Evolutionary conservation across 2,797 vertebrate genomes (phyloP), one percentile per base, ranked within the genome.

Genomic region (Mormyrus hasselquistii): DNA sequence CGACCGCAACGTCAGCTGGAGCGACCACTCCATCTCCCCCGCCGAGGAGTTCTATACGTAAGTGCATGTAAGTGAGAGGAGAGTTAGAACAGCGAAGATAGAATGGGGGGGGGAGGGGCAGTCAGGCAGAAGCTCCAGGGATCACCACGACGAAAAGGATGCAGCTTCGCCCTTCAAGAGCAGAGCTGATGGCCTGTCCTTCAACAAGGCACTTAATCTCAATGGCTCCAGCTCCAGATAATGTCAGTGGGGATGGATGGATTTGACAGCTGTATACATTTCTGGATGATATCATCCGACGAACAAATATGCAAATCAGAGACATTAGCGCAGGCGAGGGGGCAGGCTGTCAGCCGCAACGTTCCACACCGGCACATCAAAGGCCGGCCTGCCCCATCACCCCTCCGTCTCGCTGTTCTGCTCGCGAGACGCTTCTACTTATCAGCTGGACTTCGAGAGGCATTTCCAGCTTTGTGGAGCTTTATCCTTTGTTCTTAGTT

Each of bases 31-130:
- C 91, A 97, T 92, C 4, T 99, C 99, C 0, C 98, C 99, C 0
- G 98, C 98, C 4, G 97, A 99, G 95, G 99, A 99, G 95, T 99
- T 99, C 96, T 99, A 99, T 96, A 97, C 94, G 99, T 99, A 97
- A 98, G 99, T 97, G 95, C 95, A 94, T 95, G 96, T 96, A 96
- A 96, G 96, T 96, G 94, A 92, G 93, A 83, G 76, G 87, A 62
- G 38, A 22, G 73, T 87, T 41, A 69, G 88, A 44, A 52, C 50
- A 88, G 25, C 0, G 25, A 34, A 29, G 62, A 34, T 34, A 25
- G 59, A n/a, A 59, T 59, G 16, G 86, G 62, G 59, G 59, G 91
- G 55, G 62, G 22, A 34, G 91, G 22, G 57, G 34, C 41, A 29
- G 52, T 25, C 89, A 34, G 22, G 29, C 9, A 7, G 38, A 38